These are phyloP conservation scores for Gymnogyps californianus DNA, from an alignment of 2,113 vertebrate species.

Conservation along the genomic window DNA sequence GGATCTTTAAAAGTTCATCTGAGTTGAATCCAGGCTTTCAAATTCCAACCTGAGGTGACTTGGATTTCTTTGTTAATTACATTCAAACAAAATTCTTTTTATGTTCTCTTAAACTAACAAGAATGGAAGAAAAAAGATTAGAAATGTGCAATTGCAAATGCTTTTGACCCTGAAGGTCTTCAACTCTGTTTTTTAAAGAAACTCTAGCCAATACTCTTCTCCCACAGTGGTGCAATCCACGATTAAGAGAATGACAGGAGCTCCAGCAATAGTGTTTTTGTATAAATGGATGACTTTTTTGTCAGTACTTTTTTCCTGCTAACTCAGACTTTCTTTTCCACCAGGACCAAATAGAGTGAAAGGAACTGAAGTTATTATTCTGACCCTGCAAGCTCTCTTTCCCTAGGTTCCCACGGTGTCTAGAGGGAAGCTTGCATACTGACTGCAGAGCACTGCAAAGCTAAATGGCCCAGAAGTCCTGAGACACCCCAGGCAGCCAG, in stretches of 20 bases:
- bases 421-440: background rate
- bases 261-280: background rate
- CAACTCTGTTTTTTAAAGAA: background rate
- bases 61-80: background rate
- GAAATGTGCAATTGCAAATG: background rate
- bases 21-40: background rate
- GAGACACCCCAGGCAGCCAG: fast-evolving
- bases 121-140: background rate
- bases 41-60: background rate
- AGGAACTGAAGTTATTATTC: background rate
- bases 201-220: background rate
- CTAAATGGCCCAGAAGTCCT: background rate
- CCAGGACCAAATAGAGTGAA: background rate
- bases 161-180: background rate
- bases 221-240: background rate
- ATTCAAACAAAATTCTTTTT: background rate
- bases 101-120: background rate
- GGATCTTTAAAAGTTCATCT: background rate
- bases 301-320: background rate
- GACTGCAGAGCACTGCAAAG: background rate
- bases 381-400: background rate
- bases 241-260: background rate
- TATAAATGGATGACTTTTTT: background rate
- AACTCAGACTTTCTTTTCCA: background rate
- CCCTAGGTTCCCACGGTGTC: background rate